These are phyloP conservation scores for Chiloscyllium punctatum DNA, from an alignment of 2,797 vertebrate species.

Conservation along the genomic window DNA sequence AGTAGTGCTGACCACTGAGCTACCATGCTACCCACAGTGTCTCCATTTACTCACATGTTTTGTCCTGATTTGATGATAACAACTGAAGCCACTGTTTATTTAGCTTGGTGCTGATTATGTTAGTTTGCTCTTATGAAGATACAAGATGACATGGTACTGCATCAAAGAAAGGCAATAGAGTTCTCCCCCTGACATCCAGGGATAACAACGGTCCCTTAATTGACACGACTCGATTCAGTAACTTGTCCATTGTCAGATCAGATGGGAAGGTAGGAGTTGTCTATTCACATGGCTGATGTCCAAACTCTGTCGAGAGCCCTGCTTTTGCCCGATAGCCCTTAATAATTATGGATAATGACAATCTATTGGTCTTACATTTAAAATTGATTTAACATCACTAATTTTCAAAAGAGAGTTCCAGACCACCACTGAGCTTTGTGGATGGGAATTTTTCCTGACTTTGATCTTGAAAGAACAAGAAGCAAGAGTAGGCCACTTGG, in stretches of 20 bases:
- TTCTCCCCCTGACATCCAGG: not conserved
- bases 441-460: no score
- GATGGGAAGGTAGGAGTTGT: not conserved
- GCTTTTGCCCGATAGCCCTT: no score
- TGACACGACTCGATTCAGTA: no score
- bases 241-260: not conserved
- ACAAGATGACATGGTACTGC: not conserved
- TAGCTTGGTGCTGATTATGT: not conserved
- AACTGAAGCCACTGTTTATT: not conserved
- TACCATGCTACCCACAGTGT: no score
- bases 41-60: not conserved
- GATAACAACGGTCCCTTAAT: not conserved
- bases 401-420: no score
- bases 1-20: not conserved
- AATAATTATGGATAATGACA: no score
- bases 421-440: no score
- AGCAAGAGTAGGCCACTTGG: no score
- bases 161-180: not conserved
- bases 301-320: not conserved
- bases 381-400: no score
- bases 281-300: not conserved
- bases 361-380: no score
- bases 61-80: no score
- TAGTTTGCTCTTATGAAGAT: not conserved
- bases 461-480: no score